A percentile compares a stretch with the other conserved stretches of the same genome.
Evolutionary conservation across 2,797 vertebrate genomes (phyloP).

Genomic region (Diceros bicornis): DNA sequence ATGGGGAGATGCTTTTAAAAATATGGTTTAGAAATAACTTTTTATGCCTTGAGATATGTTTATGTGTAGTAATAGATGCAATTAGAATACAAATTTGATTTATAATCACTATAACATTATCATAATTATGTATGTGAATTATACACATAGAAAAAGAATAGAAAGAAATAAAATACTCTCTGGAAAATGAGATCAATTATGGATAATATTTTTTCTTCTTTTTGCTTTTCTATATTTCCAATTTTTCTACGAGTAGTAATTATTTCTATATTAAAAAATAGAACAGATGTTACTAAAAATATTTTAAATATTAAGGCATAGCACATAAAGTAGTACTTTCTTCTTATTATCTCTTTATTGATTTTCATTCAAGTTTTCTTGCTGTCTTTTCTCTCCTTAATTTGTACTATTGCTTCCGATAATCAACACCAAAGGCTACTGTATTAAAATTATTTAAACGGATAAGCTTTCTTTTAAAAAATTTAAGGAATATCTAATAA

Average conservation of each 20-base stretch:
- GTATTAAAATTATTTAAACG: background rate
- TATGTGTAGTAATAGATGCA: background rate
- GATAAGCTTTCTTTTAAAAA: background rate
- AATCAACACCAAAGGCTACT: background rate
- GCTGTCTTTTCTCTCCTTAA: background rate
- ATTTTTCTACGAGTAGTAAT: background rate
- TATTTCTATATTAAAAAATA: conserved; percentile 18
- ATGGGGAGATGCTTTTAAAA: background rate
- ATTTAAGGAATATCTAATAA: background rate
- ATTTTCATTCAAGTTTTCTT: background rate
- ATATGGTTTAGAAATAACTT: conserved; percentile 2
- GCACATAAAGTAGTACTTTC: background rate
- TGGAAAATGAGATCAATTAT: background rate
- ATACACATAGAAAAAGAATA: background rate
- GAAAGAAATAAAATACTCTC: background rate
- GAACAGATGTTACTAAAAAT: background rate
- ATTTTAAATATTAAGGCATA: background rate
- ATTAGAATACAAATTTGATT: background rate
- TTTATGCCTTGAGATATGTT: background rate
- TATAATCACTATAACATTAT: background rate
- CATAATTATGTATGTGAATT: background rate
- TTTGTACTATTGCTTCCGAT: background rate
- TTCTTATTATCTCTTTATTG: background rate
- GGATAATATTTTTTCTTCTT: background rate
- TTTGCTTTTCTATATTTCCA: conserved; percentile 31